These are phyloP conservation scores for Lethocerus indicus DNA, from an alignment of 1,140 invertebrate species.

Conservation along the genomic window DNA sequence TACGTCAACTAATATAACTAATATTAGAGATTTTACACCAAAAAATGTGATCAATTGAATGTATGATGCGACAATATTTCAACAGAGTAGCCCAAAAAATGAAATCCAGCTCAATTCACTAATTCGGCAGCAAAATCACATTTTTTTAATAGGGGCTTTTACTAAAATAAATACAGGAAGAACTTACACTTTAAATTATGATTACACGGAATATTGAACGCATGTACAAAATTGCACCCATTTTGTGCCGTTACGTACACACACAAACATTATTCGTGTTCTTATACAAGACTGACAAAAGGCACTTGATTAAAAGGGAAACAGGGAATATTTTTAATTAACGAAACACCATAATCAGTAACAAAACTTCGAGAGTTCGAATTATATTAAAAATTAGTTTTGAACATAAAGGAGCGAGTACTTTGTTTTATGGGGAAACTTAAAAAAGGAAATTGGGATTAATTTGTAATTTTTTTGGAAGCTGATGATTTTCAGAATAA, in stretches of 20 bases:
- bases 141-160: slow-evolving; percentile 2
- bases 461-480: too few relatives aligned
- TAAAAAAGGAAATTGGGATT: neutral
- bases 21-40: slow-evolving; percentile 8
- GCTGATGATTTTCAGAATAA: too few relatives aligned
- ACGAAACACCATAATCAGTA: neutral
- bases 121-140: slow-evolving; percentile 10
- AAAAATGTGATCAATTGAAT: slow-evolving; percentile 5
- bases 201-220: slow-evolving; percentile 9
- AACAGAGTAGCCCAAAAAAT: too few relatives aligned
- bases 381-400: neutral
- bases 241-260: slow-evolving; percentile 9
- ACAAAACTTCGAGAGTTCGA: neutral
- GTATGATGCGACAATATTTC: too few relatives aligned
- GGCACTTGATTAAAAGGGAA: slow-evolving; percentile 6
- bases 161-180: slow-evolving; percentile 7
- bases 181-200: slow-evolving; percentile 9
- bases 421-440: neutral
- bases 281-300: slow-evolving; percentile 5
- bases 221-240: slow-evolving; percentile 12
- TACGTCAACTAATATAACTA: slow-evolving; percentile 10
- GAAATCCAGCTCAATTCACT: too few relatives aligned
- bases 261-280: slow-evolving; percentile 2
- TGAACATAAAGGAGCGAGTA: too few relatives aligned
- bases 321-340: neutral